Conservation (phyloP, 1,140 invertebrate genomes). For the Drosophila gunungcola region DNA sequence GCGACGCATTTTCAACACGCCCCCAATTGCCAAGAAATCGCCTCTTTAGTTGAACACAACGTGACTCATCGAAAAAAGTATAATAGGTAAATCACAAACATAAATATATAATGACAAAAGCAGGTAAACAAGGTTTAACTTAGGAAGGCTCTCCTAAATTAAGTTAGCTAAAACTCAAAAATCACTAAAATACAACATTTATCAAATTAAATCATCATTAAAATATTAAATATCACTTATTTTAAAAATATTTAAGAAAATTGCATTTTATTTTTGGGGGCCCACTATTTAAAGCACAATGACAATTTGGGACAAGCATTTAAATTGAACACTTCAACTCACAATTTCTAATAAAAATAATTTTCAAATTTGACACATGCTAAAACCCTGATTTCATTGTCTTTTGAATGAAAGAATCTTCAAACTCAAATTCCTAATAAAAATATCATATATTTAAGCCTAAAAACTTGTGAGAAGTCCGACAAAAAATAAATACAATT, state of each 20-base stretch:
- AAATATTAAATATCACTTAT: not conserved
- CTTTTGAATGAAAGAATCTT: not conserved
- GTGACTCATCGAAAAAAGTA: conserved; percentile 31
- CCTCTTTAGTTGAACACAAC: conserved; percentile 32
- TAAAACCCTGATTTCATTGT: conserved; percentile 6
- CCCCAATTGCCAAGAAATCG: not conserved
- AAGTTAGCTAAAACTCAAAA: too few species aligned
- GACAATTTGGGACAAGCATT: not conserved
- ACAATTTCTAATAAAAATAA: not conserved
- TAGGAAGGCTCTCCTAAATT: not conserved
- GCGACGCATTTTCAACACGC: conserved; percentile 52
- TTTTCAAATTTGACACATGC: not conserved
- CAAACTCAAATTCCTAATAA: not conserved
- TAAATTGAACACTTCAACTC: not conserved
- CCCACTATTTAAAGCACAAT: not conserved
- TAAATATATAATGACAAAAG: not conserved
- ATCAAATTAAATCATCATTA: too few species aligned
- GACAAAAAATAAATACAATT: conserved; percentile 6
- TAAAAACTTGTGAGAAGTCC: conserved; percentile 10
- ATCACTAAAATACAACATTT: too few species aligned
- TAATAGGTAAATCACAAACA: not conserved
- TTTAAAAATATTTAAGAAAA: not conserved
- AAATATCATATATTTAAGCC: not conserved
- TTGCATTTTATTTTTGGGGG: too few species aligned
- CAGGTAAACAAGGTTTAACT: not conserved